Evolutionary conservation across 2,113 vertebrate genomes (phyloP), one percentile per base, ranked within the genome.

Genomic region (Lepisosteus osseus): DNA sequence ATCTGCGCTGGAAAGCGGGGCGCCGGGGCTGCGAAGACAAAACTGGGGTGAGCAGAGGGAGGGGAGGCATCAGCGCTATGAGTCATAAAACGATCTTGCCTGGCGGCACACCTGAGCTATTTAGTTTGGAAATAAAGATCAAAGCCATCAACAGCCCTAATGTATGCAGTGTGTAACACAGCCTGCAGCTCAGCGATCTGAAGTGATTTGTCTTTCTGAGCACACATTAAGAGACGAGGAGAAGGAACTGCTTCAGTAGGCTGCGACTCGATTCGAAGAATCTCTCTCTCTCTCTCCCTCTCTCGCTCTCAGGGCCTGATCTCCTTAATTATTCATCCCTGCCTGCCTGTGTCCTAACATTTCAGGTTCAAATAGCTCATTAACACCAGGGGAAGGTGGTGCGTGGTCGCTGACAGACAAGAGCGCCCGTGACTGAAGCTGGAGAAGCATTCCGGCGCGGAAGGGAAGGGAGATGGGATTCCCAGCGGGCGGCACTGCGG

Each of bases 81-180:
- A 74, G 74, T 70, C 71, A 54, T 73, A 69, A 73, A 73, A 15
- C 1, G 59, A 73, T 74, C 61, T 73, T 41, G 73, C 64, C 62
- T 29, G 43, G 76, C 65, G 73, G 70, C 70, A 70, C 70, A 70
- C 76, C 69, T 61, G 59, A 82, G 74, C 71, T 77, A 51, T 75
- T 77, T 72, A 65, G 5, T 56, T 71, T 65, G 68, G 56, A 72
- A 74, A 74, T 63, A 65, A 66, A 78, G 73, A 71, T 76, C 63
- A 76, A 71, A 76, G 71, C 40, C 64, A 51, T 81, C 78, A 71
- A 57, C 68, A 73, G 70, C 76, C 67, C 63, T 75, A 71, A 69
- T 71, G 69, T 64, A 70, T 63, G 61, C 61, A 70, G 47, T 61
- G 41, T n/a, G 45, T 69, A 54, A 70, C 42, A 61, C 55, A 70